Conservation (phyloP, 2,113 vertebrate species). For the Platycercus adscitus region DNA sequence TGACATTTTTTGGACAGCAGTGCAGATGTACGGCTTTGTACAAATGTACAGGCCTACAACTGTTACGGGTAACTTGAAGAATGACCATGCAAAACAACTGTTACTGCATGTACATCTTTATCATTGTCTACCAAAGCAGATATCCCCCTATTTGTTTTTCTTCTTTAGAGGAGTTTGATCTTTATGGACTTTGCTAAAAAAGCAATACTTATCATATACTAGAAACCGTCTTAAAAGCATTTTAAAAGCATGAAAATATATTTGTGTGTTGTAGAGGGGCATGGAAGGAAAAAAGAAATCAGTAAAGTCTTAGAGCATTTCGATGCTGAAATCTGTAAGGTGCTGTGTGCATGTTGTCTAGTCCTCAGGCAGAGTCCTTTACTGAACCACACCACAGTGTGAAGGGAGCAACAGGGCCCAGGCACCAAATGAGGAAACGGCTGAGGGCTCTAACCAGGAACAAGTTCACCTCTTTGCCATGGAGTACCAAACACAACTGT, state of each 20-base stretch:
- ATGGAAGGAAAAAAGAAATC: not conserved
- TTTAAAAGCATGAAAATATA: conserved; percentile 13
- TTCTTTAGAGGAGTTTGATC: not conserved
- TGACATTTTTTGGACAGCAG: not conserved
- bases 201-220: not conserved
- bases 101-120: not conserved
- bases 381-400: rapidly evolving
- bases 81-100: conserved; percentile 15
- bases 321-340: not conserved
- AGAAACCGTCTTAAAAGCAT: not conserved
- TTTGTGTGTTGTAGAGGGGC: not conserved
- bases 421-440: not conserved
- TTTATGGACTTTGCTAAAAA: not conserved
- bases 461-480: not conserved
- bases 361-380: not conserved
- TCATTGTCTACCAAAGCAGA: not conserved
- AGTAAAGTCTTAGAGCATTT: not conserved
- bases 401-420: not conserved
- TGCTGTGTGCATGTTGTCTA: not conserved
- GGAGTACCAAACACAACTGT: not conserved
- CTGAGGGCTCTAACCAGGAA: not conserved
- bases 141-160: not conserved
- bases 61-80: conserved; percentile 5
- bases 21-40: not conserved
- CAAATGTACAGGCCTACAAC: not conserved